Evolutionary conservation across 2,888 invertebrate genomes (phyloP), one percentile per base, ranked within the genome.

Genomic region (Sepioteuthis lessoniana): DNA sequence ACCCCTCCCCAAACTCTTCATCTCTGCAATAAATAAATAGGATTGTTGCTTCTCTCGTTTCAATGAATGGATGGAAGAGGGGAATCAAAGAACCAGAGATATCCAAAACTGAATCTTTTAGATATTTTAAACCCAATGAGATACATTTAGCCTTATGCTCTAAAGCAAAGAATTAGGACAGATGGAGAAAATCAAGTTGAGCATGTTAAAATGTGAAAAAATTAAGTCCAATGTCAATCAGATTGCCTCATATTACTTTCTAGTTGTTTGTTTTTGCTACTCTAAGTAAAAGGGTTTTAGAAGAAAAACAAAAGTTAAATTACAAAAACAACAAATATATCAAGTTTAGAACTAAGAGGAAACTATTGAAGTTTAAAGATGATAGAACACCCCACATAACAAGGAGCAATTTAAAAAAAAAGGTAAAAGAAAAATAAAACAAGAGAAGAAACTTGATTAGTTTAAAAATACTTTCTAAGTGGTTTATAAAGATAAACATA

Each of bases 291-390:
- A 55, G n/a, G 0, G n/a, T 76, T 35, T 31, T 76, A 19, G n/a
- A 10, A 76, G 76, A 76, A 35, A 76, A 76, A 35, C n/a, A n/a
- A n/a, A 76, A 76, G 76, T 2, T 55, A 55, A 55, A 4, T 55
- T 55, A 25, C 25, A 55, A 55, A 25, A 55, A 55, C 25, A 55
- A 25, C 55, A 55, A 76, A 76, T n/a, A 35, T 76, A 76, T 76
- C 76, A n/a, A 76, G 76, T 76, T 76, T 35, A n/a, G 76, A n/a
- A 60, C n/a, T 76, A 76, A 76, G n/a, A 76, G n/a, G n/a, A 76
- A 55, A 1, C 55, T 55, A 5, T 25, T 55, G 55, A 55, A 76
- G 76, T 35, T 50, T 50, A 55, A 55, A 0, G 21, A 3, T n/a
- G 76, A 76, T 76, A 76, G n/a, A 13, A 76, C n/a, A 76, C 1